These are phyloP conservation scores for Andrena cerasifolii DNA, from an alignment of 1,140 invertebrate genomes.

Conservation along the genomic window DNA sequence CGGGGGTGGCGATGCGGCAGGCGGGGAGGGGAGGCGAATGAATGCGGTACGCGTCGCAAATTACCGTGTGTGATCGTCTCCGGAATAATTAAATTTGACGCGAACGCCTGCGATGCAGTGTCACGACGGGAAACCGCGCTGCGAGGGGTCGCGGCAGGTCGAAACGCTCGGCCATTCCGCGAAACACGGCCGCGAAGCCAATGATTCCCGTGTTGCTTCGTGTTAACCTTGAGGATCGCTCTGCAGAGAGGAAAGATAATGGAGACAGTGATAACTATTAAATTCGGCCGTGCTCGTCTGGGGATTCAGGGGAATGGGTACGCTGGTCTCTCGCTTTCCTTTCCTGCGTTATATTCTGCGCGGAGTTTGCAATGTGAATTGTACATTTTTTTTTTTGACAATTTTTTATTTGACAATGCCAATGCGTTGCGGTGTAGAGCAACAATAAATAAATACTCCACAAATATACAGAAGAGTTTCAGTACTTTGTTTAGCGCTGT, in stretches of 20 bases:
- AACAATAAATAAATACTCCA: no score
- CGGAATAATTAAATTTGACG: slow-evolving; percentile 77
- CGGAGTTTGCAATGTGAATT: no score
- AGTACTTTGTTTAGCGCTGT: no score
- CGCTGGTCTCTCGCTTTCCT: no score
- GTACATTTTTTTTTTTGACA: no score
- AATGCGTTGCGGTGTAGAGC: no score
- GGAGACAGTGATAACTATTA: no score
- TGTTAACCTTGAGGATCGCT: neutral
- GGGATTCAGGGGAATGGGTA: neutral
- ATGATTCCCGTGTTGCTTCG: neutral
- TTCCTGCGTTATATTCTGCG: no score
- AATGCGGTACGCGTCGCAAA: slow-evolving; percentile 60
- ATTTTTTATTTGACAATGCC: no score
- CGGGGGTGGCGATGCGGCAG: slow-evolving; percentile 30
- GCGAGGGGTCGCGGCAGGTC: no score
- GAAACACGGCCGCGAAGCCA: neutral
- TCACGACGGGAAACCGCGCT: slow-evolving; percentile 27
- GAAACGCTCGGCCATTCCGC: slow-evolving; percentile 13
- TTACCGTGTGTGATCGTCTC: slow-evolving; percentile 66
- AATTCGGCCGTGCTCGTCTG: no score
- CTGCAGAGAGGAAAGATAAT: neutral
- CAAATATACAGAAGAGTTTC: no score
- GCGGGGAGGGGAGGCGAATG: neutral
- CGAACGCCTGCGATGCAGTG: slow-evolving; percentile 57